Conservation (phyloP, 1,140 invertebrate species). For the Orius insidiosus region DNA sequence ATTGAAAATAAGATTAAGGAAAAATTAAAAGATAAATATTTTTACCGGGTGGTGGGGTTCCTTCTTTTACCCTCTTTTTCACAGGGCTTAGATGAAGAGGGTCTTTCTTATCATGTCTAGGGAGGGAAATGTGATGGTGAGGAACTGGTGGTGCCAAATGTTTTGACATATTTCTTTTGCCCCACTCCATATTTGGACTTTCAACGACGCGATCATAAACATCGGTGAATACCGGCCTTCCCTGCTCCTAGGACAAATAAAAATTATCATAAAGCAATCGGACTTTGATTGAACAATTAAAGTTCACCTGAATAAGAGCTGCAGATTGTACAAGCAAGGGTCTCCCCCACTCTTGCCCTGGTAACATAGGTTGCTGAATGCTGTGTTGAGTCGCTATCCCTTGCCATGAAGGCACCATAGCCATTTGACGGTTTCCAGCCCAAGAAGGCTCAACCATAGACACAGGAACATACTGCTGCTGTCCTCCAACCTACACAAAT, state of each 20-base stretch:
- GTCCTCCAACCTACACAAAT: constrained; percentile 31
- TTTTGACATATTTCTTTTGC: constrained; percentile 15
- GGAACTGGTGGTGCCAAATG: constrained; percentile 24
- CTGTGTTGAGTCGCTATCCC: constrained; percentile 54
- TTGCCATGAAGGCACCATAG: constrained; percentile 77
- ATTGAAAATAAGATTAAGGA: constrained; percentile 2
- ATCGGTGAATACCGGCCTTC: constrained; percentile 25
- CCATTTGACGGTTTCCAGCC: constrained; percentile 58
- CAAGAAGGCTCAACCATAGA: constrained; percentile 71
- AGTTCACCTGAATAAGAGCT: constrained; percentile 42
- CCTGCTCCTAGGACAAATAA: constrained; percentile 35
- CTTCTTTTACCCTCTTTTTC: constrained; percentile 95
- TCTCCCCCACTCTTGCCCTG: constrained; percentile 51
- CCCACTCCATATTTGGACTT: constrained; percentile 19
- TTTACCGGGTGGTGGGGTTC: constrained; percentile 57
- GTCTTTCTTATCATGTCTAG: constrained; percentile 59
- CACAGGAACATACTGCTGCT: constrained; percentile 75
- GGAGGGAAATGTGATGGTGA: constrained; percentile 22
- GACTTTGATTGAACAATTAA: background rate
- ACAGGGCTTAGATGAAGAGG: constrained; percentile 84
- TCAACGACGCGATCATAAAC: constrained; percentile 23
- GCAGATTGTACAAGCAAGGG: constrained; percentile 66
- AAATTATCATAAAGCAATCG: constrained; percentile 13
- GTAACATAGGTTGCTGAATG: constrained; percentile 48
- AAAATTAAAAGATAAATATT: constrained; percentile 13